Base-by-base conservation (phyloP, 2,888 invertebrate species). In the Nudaria mundana region DNA sequence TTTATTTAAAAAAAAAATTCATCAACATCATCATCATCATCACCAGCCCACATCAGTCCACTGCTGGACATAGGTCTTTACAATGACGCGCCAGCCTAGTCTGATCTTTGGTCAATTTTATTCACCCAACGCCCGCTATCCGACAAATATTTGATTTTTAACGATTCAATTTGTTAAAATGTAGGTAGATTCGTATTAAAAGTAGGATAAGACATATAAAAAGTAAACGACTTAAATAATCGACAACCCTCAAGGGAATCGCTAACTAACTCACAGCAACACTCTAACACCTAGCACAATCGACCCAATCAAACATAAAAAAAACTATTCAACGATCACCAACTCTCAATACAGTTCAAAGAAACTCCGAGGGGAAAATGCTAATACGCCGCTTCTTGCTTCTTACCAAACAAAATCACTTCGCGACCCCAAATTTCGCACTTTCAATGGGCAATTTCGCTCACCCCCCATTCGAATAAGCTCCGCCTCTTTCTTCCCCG, bases 381-480 rank as follows among this genome's bases (percentile, higher is more conserved):
- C 81, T 85, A 86, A 86, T 85, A 76, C 65, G 63, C 63, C 75
- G 74, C 77, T 77, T 74, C 79, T 77, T 76, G 80, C 80, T 81
- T 77, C 79, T 79, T 72, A 75, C 76, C 80, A 81, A 85, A 84
- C 82, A 78, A 84, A 86, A 85, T 85, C 86, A 83, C 83, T 81
- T 78, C 81, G 81, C 81, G 80, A 80, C 82, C 83, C 85, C 84
- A 80, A 85, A 85, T 77, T 84, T 85, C 83, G 82, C 85, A 84
- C 85, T 82, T 81, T 80, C 76, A 90, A 90, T 89, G 89, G 86
- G 84, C 77, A 81, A 83, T 81, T 79, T 77, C 63, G 76, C 75
- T 76, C 66, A 75, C 76, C 81, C 83, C 76, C 79, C 75, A 73
- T 71, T 63, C 44, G 57, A 55, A 54, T 74, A 56, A 73, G 79